Evolutionary conservation across 1,140 invertebrate genomes (phyloP), one percentile per base, ranked within the genome.

Genomic region (Eufriesea mexicana): DNA sequence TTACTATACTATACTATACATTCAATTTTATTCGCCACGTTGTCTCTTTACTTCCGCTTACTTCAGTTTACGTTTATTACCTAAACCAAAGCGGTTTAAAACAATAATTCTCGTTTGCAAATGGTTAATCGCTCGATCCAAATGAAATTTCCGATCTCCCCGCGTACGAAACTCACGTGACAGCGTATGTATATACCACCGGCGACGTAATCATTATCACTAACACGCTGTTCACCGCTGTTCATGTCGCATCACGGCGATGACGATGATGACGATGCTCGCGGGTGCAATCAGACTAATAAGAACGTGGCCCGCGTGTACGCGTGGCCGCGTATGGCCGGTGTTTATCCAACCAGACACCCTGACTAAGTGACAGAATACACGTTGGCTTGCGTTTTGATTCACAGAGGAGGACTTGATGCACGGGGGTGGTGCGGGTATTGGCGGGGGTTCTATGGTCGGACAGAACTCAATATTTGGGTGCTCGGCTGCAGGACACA

Each of bases 401-500:
- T 93, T 94, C 88, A 88, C 93, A 94, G 93, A 94, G 89, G 93
- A 94, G 86, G 93, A 94, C 90, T 91, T 93, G 92, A 94, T 94
- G 92, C 94, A 94, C 84, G 93, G 93, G 86, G 93, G 93, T 86
- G 94, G 92, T 71, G 91, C 87, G 78, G 93, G 93, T 87, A 90
- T 94, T 76, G 93, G 92, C 67, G 93, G 93, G 86, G 92, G 92
- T 89, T 93, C 92, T 89, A 94, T 94, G 91, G 94, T 95, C 86
- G 94, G 95, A 76, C 95, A 95, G 89, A 95, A 96, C 89, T 95
- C 95, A 85, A 95, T 97, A 85, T 97, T 97, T 94, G 96, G 96
- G 77, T 97, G 96, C 92, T 97, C 96, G 51, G 96, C 96, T 80
- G 96, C 97, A 95, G 98, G 98, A 86, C 98, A 99, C 95, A 98